Conservation (phyloP, 2,113 vertebrate species). For the Notothenia rossii region DNA sequence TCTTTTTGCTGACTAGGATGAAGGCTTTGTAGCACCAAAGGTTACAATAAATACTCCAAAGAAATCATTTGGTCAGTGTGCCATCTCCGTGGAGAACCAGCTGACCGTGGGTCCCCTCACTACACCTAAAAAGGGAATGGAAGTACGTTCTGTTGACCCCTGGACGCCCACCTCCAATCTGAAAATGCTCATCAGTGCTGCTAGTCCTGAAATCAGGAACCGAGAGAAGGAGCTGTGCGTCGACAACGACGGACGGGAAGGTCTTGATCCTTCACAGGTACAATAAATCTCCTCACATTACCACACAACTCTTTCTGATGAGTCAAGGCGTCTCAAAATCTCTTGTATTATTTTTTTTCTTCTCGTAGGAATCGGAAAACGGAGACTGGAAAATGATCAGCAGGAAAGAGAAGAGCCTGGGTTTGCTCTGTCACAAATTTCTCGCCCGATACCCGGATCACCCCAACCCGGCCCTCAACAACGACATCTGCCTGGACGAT, state of each 20-base stretch:
- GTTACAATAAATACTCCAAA: constrained; percentile 78
- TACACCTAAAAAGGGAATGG: constrained; percentile 90
- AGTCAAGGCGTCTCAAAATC: neutral
- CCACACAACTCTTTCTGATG: too few species aligned
- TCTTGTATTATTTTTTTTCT: neutral
- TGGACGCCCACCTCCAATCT: constrained; percentile 98
- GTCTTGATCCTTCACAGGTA: constrained; percentile 85
- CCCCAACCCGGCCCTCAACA: constrained; percentile 87
- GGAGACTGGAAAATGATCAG: constrained; percentile 91
- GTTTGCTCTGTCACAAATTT: constrained; percentile 94
- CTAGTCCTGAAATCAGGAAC: constrained; percentile 95
- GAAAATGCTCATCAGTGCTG: constrained; percentile 96
- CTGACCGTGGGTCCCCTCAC: constrained; percentile 84
- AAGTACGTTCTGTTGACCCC: constrained; percentile 86
- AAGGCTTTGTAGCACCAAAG: constrained; percentile 79
- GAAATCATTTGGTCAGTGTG: constrained; percentile 73
- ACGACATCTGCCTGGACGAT: constrained; percentile 94
- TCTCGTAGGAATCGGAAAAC: constrained; percentile 85
- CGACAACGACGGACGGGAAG: constrained; percentile 74
- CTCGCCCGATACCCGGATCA: constrained; percentile 92
- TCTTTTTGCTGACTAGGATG: constrained; percentile 78
- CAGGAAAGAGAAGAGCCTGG: constrained; percentile 97
- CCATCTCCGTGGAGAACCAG: constrained; percentile 67
- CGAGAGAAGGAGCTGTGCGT: constrained; percentile 87
- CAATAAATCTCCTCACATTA: neutral